Percentiles rank a stretch among this genome's conserved stretches.
Conservation (phyloP, 2,113 vertebrate genomes). For the Bagarius yarrelli region DNA sequence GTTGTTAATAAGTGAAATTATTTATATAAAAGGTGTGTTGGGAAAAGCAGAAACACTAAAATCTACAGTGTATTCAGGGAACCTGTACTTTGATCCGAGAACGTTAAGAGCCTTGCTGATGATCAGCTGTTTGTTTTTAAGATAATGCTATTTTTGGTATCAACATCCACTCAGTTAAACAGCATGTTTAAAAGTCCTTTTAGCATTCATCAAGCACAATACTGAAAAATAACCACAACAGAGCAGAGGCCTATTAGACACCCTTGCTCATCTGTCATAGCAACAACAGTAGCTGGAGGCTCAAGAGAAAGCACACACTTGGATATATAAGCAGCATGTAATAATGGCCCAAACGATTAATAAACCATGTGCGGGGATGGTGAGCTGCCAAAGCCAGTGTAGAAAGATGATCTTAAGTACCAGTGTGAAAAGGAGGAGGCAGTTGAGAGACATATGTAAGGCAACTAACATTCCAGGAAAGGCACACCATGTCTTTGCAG, state of each 20-base stretch:
- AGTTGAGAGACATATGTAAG: slow-evolving; percentile 28
- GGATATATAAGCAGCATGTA: slow-evolving; percentile 45
- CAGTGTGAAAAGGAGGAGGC: slow-evolving; percentile 11
- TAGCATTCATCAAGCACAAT: slow-evolving; percentile 23
- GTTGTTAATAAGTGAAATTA: neutral
- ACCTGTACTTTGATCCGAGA: neutral
- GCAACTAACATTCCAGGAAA: slow-evolving; percentile 43
- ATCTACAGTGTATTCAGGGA: no score
- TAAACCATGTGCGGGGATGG: slow-evolving; percentile 46
- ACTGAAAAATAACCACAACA: slow-evolving; percentile 42
- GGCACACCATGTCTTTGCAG: slow-evolving; percentile 40
- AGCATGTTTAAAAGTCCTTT: neutral
- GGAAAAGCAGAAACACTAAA: neutral
- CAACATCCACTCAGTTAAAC: slow-evolving; percentile 8
- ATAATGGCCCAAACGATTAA: slow-evolving; percentile 46
- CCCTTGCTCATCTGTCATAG: slow-evolving; percentile 45
- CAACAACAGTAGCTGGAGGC: slow-evolving; percentile 47
- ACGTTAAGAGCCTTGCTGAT: neutral
- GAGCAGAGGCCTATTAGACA: slow-evolving; percentile 45
- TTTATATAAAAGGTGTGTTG: neutral
- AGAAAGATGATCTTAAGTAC: slow-evolving; percentile 51
- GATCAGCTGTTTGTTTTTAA: neutral
- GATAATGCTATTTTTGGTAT: slow-evolving; percentile 21
- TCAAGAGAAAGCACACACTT: slow-evolving; percentile 15
- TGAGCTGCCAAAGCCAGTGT: slow-evolving; percentile 32